Base-by-base conservation (phyloP, 2,797 vertebrate genomes). In the Oreortyx pictus region DNA sequence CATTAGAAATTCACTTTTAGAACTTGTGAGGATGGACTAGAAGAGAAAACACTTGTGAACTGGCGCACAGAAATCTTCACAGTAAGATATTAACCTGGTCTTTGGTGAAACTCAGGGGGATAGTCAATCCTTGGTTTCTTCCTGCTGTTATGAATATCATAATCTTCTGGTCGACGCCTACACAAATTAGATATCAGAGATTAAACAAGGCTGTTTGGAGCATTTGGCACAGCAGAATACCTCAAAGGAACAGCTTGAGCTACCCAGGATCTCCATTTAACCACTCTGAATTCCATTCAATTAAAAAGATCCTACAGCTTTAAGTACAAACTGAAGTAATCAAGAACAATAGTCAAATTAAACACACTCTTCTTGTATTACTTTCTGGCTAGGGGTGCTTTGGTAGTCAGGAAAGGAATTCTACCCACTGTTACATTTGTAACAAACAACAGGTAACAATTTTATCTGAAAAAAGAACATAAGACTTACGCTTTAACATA, bases 81-180 rank as follows among this genome's bases (percentile, higher is more conserved):
- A 97, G 97, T 96, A 97, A 98, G 95, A 98, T 98, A 98, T 98
- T 98, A 97, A 99, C 99, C 99, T 99, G 99, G 98, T 98, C 99
- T 98, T 97, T 99, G 99, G 96, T 98, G 98, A 98, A 99, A 99
- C 97, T 99, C 99, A 78, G 98, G 98, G 49, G 98, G 98, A 97
- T 99, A 99, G 95, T 99, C 99, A 96, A 98, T 98, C 97, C 99
- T 98, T 93, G 98, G 98, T 96, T 99, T 98, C 98, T 99, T 99
- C 98, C 99, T 98, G 98, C 98, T 99, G 97, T 98, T 98, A 98
- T 99, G 99, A 97, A 99, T 98, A 98, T 99, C 99, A 98, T 98
- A 99, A 97, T 99, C 99, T 98, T 99, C 99, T 95, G 98, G 98
- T 94, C 99, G 99, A 99, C 98, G 99, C 99, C 99, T 99, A 99